These are phyloP conservation scores for Andrena camellia DNA, from an alignment of 2,888 invertebrate genomes.

Conservation along the genomic window DNA sequence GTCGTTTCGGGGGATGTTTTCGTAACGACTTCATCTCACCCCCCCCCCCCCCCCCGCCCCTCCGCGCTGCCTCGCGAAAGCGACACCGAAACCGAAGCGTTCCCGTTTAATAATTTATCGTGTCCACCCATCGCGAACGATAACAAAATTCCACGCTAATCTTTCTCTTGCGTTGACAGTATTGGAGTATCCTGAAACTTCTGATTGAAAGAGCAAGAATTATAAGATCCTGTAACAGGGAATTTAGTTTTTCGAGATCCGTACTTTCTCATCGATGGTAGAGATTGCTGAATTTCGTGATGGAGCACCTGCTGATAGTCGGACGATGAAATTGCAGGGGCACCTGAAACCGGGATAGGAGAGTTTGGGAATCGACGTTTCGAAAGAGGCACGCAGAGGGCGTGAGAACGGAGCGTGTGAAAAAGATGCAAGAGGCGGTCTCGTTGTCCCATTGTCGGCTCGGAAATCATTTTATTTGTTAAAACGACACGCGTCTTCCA, in stretches of 20 bases:
- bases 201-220: too few species aligned
- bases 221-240: too few species aligned
- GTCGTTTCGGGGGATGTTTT: conserved; percentile 72
- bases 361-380: conserved; percentile 18
- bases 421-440: conserved; percentile 30
- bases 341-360: not conserved
- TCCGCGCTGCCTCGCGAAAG: conserved; percentile 15
- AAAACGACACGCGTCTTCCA: conserved; percentile 59
- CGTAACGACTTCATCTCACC: conserved; percentile 69
- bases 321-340: not conserved
- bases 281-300: too few species aligned
- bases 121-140: not conserved
- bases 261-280: too few species aligned
- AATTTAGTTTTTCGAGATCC: too few species aligned
- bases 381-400: conserved; percentile 44
- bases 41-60: too few species aligned
- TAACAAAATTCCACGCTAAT: not conserved
- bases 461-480: conserved; percentile 62
- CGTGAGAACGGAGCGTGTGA: conserved; percentile 65
- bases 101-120: conserved; percentile 27
- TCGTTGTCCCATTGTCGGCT: conserved; percentile 28
- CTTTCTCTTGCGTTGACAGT: not conserved
- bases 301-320: too few species aligned
- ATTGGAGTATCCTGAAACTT: not conserved
- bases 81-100: conserved; percentile 1